Evolutionary conservation across 2,888 invertebrate species (phyloP).

Genomic region (Penaeus monodon): DNA sequence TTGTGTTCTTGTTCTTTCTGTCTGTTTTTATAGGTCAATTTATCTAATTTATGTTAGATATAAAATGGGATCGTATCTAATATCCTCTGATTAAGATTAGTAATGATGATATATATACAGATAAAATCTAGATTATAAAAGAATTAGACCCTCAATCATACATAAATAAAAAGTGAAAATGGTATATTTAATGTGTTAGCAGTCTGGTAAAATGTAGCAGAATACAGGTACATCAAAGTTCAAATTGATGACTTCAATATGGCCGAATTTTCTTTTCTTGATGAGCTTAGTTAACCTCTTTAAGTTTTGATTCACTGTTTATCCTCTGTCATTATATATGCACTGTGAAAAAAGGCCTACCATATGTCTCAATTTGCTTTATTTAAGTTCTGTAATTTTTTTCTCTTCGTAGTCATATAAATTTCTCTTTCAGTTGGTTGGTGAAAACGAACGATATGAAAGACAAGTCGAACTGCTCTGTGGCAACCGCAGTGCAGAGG

Average conservation of each 20-base stretch:
- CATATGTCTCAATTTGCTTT: neutral
- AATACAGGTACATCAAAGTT: neutral
- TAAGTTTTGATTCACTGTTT: neutral
- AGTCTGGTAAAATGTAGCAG: neutral
- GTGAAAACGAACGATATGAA: slow-evolving; percentile 59
- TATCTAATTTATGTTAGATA: too few relatives aligned
- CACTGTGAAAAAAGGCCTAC: too few relatives aligned
- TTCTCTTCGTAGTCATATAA: neutral
- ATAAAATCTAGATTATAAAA: too few relatives aligned
- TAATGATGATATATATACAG: too few relatives aligned
- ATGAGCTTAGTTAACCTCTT: neutral
- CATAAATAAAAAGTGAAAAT: too few relatives aligned
- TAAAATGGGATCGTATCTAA: too few relatives aligned
- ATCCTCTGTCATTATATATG: too few relatives aligned
- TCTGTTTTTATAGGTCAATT: neutral
- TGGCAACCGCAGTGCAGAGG: slow-evolving; percentile 20
- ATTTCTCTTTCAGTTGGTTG: slow-evolving; percentile 36
- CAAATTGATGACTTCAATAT: neutral
- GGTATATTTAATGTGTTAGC: neutral
- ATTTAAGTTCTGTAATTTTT: neutral
- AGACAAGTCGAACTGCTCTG: slow-evolving; percentile 50
- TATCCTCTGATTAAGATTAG: too few relatives aligned
- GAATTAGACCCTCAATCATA: too few relatives aligned
- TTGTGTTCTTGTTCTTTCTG: slow-evolving; percentile 1
- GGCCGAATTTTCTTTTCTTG: neutral